A percentile compares a stretch with the other conserved stretches of the same genome.
These are phyloP conservation scores for Radopholus similis DNA, from an alignment of 1,140 invertebrate species.

Conservation along the genomic window DNA sequence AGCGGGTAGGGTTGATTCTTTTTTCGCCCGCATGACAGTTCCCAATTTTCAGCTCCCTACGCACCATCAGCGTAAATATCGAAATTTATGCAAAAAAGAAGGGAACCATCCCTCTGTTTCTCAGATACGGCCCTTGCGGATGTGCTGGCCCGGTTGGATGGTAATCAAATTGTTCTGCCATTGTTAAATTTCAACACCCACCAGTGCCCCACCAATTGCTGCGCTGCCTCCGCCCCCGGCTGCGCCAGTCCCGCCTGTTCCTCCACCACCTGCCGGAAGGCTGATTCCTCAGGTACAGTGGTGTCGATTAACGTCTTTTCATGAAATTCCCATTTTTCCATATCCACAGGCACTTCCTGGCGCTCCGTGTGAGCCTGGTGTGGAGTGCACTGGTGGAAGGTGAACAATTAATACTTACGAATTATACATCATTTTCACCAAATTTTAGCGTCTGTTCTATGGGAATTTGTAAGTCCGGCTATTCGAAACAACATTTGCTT, in stretches of 20 bases:
- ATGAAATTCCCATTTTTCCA: too few species aligned
- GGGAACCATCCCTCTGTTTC: background rate
- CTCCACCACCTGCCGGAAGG: conserved; percentile 39
- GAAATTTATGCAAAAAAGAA: too few species aligned
- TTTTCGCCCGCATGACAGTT: background rate
- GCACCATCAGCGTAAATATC: background rate
- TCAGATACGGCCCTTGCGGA: background rate
- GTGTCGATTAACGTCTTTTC: background rate
- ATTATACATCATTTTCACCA: too few species aligned
- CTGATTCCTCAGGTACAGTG: conserved; percentile 45
- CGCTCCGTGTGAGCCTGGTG: conserved; percentile 54
- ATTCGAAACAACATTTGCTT: background rate
- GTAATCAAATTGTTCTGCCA: background rate
- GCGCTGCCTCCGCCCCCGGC: background rate
- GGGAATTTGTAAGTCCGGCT: conserved; percentile 34
- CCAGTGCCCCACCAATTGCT: background rate
- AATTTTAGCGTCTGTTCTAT: conserved; percentile 50
- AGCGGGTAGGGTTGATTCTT: background rate
- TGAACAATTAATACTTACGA: too few species aligned
- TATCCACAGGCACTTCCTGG: conserved; percentile 45
- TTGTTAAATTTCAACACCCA: background rate
- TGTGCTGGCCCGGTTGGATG: background rate
- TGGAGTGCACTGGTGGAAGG: conserved; percentile 54
- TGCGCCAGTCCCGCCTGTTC: conserved; percentile 10
- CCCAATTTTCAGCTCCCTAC: background rate